Evolutionary conservation across 2,797 vertebrate species (phyloP).

Genomic region (Silurus lanzhouensis): DNA sequence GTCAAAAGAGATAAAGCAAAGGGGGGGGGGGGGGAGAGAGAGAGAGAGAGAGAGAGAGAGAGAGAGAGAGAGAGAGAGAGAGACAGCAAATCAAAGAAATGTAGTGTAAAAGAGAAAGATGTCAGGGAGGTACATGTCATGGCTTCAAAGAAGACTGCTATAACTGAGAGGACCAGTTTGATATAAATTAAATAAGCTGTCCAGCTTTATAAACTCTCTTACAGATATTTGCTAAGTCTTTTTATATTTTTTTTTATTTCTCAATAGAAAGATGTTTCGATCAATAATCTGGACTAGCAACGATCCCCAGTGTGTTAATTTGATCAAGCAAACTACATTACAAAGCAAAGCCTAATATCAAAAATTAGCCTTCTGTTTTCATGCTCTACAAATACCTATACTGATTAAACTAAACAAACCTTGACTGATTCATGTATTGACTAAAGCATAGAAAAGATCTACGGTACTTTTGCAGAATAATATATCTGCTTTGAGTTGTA

Average conservation of each 20-base stretch:
- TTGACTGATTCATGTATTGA: not conserved
- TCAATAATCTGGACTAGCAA: not conserved
- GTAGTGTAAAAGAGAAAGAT: not conserved
- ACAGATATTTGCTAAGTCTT: not conserved
- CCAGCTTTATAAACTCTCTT: not conserved
- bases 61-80: too few relatives aligned
- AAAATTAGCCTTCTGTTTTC: not conserved
- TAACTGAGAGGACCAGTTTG: not conserved
- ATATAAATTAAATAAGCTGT: not conserved
- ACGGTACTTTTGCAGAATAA: not conserved
- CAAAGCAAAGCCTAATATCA: not conserved
- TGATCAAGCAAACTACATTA: not conserved
- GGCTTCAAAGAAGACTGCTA: not conserved
- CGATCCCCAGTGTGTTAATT: not conserved
- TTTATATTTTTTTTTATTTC: not conserved
- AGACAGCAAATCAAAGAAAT: not conserved
- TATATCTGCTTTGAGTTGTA: constrained; percentile 6
- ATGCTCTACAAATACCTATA: not conserved
- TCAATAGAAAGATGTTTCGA: not conserved
- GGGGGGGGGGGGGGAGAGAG: too few relatives aligned
- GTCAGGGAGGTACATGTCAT: too few relatives aligned
- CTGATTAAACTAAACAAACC: not conserved
- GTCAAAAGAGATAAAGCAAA: not conserved
- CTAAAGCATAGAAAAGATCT: not conserved
- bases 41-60: too few relatives aligned